Evolutionary conservation across 1,140 invertebrate species (phyloP).

Genomic region (Drosophila melanogaster): Release_6_plus_ISO1_MT NT_033777.3:24881501-24882000

Average conservation of each 20-base stretch:
- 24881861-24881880: too few species aligned
- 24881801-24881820: conserved; percentile 93
- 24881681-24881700: conserved; percentile 87
- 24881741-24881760: conserved; percentile 85
- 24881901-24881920: conserved; percentile 89
- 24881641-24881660: conserved; percentile 86
- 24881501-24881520: conserved; percentile 74
- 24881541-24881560: conserved; percentile 11
- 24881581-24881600: conserved; percentile 4
- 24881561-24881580: conserved; percentile 25
- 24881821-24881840: conserved; percentile 89
- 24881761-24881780: conserved; percentile 88
- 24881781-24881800: conserved; percentile 91
- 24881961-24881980: conserved; percentile 89
- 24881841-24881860: not conserved
- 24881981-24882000: conserved; percentile 90
- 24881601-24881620: conserved; percentile 70
- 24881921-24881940: conserved; percentile 85
- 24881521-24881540: conserved; percentile 44
- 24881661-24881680: conserved; percentile 86
- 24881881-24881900: not conserved
- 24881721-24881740: conserved; percentile 81
- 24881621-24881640: conserved; percentile 86
- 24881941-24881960: conserved; percentile 87
- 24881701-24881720: conserved; percentile 86